These are phyloP conservation scores for Ophioninae sp. DNA, from an alignment of 2,888 invertebrate species.

Conservation along the genomic window DNA sequence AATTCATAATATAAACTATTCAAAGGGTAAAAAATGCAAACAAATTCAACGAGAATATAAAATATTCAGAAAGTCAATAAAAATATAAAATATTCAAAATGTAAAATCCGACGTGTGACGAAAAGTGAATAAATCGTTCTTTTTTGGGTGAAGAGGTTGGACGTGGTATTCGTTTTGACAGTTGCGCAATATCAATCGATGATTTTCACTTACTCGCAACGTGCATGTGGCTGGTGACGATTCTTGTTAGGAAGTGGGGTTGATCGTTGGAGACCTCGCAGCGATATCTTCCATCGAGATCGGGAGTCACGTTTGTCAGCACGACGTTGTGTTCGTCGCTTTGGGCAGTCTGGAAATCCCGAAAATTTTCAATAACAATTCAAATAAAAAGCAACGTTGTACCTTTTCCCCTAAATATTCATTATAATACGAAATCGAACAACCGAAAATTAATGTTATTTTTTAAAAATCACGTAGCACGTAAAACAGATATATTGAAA, in stretches of 20 bases:
- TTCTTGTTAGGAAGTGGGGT: constrained; percentile 87
- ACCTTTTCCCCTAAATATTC: not conserved
- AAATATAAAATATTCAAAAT: too few species aligned
- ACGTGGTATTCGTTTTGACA: not conserved
- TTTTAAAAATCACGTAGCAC: not conserved
- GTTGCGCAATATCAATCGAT: constrained; percentile 46
- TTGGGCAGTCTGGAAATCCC: constrained; percentile 71
- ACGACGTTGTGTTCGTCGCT: constrained; percentile 82
- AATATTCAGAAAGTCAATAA: too few species aligned
- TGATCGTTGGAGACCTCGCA: constrained; percentile 90
- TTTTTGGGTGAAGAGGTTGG: too few species aligned
- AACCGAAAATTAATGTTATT: not conserved
- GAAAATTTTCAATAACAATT: too few species aligned
- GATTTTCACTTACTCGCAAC: constrained; percentile 86
- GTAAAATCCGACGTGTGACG: too few species aligned
- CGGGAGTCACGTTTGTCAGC: constrained; percentile 86
- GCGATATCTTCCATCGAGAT: constrained; percentile 87
- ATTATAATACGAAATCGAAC: not conserved
- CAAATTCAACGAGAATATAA: too few species aligned
- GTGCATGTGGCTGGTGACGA: constrained; percentile 86
- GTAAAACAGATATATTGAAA: too few species aligned
- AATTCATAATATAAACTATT: too few species aligned
- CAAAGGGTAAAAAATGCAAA: too few species aligned
- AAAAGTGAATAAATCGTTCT: too few species aligned
- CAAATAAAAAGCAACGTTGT: not conserved